A percentile compares a stretch with the other conserved stretches of the same genome.
Conservation (phyloP, 2,113 vertebrate genomes). For the Echinops telfairi region DNA sequence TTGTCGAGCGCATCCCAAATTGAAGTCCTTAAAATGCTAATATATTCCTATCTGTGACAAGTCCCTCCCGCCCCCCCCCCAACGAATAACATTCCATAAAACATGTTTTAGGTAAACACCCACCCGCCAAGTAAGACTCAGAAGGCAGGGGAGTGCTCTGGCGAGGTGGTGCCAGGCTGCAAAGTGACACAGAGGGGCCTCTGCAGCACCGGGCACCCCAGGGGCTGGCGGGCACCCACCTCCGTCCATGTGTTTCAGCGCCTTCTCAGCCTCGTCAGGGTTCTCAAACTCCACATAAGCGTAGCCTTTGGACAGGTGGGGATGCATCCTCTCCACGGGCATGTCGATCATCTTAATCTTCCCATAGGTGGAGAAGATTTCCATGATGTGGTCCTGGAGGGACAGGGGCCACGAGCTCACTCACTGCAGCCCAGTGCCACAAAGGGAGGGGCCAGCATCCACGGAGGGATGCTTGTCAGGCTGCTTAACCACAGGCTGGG, state of each 20-base stretch:
- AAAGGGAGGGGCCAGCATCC: too few relatives aligned
- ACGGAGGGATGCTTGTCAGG: too few relatives aligned
- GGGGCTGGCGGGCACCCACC: constrained; percentile 85
- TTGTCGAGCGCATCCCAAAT: constrained; percentile 7
- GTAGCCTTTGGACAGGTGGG: constrained; percentile 95
- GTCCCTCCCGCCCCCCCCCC: not conserved
- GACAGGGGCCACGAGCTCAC: not conserved
- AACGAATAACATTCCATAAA: not conserved
- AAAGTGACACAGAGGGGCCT: not conserved
- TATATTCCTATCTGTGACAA: not conserved
- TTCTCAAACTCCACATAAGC: constrained; percentile 98
- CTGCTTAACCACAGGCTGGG: too few relatives aligned
- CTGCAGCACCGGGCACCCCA: not conserved
- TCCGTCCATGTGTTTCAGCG: constrained; percentile 98
- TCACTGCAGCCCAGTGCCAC: too few relatives aligned
- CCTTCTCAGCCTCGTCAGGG: constrained; percentile 95
- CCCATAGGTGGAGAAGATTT: constrained; percentile 97
- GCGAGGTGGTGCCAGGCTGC: not conserved
- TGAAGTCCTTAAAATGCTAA: constrained; percentile 45
- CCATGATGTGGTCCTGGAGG: constrained; percentile 96
- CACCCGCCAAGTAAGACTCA: not conserved
- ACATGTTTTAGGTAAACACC: not conserved
- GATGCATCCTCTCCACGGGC: constrained; percentile 95
- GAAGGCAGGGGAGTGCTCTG: not conserved
- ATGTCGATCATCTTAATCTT: constrained; percentile 99